Evolutionary conservation across 1,140 invertebrate species (phyloP).

Genomic region (Philotrypesis tridentata): DNA sequence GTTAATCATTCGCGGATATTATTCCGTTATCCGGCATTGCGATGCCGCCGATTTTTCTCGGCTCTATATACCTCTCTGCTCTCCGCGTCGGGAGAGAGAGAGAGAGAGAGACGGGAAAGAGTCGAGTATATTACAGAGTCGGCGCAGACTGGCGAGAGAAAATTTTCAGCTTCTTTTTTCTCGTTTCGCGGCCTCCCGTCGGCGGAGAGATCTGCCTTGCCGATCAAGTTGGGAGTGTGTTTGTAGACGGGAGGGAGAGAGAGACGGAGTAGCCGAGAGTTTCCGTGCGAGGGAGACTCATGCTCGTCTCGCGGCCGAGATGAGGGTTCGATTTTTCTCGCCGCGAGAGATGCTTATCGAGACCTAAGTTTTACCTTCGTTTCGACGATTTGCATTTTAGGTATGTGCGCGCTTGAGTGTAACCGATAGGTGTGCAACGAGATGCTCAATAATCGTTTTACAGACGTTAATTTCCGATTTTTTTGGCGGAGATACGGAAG

Average conservation of each 20-base stretch:
- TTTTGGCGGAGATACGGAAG: no score
- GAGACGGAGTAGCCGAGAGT: slow-evolving; percentile 49
- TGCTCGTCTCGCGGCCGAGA: slow-evolving; percentile 35
- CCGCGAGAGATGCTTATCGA: neutral
- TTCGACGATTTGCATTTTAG: neutral
- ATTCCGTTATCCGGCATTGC: slow-evolving; percentile 1
- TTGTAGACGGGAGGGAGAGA: no score
- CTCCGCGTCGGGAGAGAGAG: no score
- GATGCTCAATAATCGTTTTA: no score
- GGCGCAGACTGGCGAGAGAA: neutral
- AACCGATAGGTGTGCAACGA: neutral
- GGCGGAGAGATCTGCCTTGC: slow-evolving; percentile 60
- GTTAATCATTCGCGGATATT: slow-evolving; percentile 4
- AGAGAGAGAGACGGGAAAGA: no score
- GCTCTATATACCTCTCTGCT: no score
- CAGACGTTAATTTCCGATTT: no score
- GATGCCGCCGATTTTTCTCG: neutral
- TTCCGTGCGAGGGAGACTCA: slow-evolving; percentile 61
- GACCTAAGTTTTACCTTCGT: neutral
- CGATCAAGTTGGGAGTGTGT: slow-evolving; percentile 52
- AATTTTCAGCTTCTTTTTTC: neutral
- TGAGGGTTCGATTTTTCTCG: neutral
- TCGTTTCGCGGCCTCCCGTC: no score
- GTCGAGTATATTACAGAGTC: neutral
- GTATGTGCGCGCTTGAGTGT: neutral